phyloP scores from a whole-genome alignment of 2,888 invertebrate genomes.

The Plebejus melissa region DNA sequence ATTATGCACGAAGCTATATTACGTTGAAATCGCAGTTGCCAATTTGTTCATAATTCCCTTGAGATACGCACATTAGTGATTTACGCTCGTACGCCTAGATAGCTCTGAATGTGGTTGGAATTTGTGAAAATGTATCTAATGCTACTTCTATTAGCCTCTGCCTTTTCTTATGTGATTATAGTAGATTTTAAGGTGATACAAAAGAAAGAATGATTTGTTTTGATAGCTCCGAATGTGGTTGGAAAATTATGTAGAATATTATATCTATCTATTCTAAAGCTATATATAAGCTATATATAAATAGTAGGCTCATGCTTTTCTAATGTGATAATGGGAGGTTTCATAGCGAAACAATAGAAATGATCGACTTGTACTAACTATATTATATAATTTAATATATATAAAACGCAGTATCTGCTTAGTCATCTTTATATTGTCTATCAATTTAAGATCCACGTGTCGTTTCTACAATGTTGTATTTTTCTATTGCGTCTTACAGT shows the following conservation, averaged over 20 bases:
- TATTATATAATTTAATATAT: background rate
- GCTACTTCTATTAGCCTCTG: constrained; percentile 11
- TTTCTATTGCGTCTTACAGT: background rate
- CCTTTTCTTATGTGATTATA: constrained; percentile 3
- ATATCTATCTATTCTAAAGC: no score
- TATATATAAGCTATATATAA: no score
- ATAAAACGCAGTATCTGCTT: background rate
- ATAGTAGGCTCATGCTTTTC: no score
- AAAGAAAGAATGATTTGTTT: no score
- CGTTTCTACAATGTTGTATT: background rate
- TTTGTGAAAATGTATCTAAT: constrained; percentile 32
- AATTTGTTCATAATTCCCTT: constrained; percentile 37
- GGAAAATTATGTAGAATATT: no score
- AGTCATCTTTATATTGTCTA: background rate
- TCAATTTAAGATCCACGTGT: background rate
- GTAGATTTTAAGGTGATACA: background rate
- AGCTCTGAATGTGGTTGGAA: constrained; percentile 33
- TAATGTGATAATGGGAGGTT: no score
- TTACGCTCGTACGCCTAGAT: constrained; percentile 35
- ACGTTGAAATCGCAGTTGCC: constrained; percentile 35
- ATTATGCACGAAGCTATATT: constrained; percentile 34
- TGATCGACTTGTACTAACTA: background rate
- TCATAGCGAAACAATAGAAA: no score
- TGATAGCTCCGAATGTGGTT: no score
- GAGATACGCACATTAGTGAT: constrained; percentile 36